phyloP scores from a whole-genome alignment of 2,888 invertebrate genomes.

The Drosophila recens region DNA sequence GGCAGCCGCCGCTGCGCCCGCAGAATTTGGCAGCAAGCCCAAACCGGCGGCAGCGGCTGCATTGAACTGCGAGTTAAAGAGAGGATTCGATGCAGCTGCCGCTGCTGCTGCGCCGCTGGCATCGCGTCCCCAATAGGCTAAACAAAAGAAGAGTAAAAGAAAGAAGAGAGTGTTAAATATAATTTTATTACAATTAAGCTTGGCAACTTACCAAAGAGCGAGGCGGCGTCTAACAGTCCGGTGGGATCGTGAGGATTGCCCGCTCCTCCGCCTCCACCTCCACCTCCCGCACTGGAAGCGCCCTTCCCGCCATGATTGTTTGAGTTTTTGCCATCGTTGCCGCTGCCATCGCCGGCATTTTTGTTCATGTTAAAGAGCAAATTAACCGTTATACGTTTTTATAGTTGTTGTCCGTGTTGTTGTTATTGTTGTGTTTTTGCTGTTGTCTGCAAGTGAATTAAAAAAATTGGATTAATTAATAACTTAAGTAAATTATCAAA shows the following conservation, averaged over 20 bases:
- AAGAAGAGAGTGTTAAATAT: neutral
- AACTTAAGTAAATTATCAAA: neutral
- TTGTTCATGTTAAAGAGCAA: slow-evolving; percentile 89
- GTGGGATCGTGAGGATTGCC: slow-evolving; percentile 87
- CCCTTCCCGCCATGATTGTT: slow-evolving; percentile 82
- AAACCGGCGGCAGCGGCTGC: slow-evolving; percentile 85
- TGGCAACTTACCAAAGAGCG: slow-evolving; percentile 87
- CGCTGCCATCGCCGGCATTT: slow-evolving; percentile 89
- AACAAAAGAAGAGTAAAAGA: neutral
- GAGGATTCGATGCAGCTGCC: slow-evolving; percentile 85
- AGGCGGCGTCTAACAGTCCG: slow-evolving; percentile 92
- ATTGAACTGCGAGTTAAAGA: slow-evolving; percentile 85
- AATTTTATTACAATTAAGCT: neutral
- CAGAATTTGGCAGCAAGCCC: slow-evolving; percentile 85
- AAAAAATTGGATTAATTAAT: neutral
- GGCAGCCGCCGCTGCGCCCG: slow-evolving; percentile 83
- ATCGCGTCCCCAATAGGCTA: slow-evolving; percentile 94
- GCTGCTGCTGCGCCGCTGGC: slow-evolving; percentile 83
- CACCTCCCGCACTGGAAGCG: slow-evolving; percentile 85
- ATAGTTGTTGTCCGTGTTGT: slow-evolving; percentile 12
- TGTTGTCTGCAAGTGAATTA: slow-evolving; percentile 19
- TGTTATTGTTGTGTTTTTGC: slow-evolving; percentile 27
- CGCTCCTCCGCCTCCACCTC: slow-evolving; percentile 76
- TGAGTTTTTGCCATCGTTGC: slow-evolving; percentile 84
- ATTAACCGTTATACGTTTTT: slow-evolving; percentile 24